phyloP scores from a whole-genome alignment of 2,797 vertebrate genomes.

The Clamator glandarius region DNA sequence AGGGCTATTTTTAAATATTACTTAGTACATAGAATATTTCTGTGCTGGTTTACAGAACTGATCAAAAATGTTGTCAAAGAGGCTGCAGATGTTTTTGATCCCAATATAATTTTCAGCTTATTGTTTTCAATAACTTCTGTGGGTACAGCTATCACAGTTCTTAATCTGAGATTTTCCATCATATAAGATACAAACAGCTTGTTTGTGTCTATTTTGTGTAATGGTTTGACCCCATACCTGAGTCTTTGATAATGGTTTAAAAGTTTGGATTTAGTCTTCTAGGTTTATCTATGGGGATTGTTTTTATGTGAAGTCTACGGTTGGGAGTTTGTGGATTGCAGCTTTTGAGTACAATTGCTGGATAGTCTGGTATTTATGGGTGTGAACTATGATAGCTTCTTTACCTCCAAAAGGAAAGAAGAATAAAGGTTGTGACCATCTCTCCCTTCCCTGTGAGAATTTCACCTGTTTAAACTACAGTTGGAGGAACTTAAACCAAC shows the following conservation, averaged over 20 bases:
- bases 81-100: not conserved
- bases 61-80: not conserved
- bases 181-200: not conserved
- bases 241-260: not conserved
- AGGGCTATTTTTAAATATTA: not conserved
- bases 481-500: not conserved
- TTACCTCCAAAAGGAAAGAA: not conserved
- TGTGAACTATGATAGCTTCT: not conserved
- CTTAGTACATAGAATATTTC: not conserved
- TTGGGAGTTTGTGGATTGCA: not conserved
- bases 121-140: not conserved
- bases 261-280: not conserved
- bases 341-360: not conserved
- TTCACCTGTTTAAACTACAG: not conserved
- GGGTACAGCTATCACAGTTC: not conserved
- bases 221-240: not conserved
- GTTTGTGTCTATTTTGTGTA: not conserved
- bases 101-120: not conserved
- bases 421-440: not conserved
- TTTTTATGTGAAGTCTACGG: not conserved
- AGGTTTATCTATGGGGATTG: not conserved
- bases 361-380: not conserved
- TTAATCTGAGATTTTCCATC: not conserved
- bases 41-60: not conserved
- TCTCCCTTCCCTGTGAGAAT: not conserved